These are phyloP conservation scores for Notothenia coriiceps DNA, from an alignment of 2,113 vertebrate genomes.

Conservation along the genomic window DNA sequence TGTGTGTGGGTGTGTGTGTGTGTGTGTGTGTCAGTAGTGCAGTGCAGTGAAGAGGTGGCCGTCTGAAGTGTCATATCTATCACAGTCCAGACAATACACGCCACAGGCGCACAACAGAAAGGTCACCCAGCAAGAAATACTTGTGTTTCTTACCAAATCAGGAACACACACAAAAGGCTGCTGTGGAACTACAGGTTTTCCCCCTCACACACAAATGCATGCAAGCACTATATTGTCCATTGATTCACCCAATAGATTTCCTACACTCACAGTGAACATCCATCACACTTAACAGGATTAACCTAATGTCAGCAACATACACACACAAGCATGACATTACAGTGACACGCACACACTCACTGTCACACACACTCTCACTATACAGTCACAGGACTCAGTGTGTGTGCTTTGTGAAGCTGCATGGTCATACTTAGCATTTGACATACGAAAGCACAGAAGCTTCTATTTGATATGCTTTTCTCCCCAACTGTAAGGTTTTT, in stretches of 20 bases:
- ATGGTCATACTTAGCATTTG: constrained; percentile 22
- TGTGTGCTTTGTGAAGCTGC: constrained; percentile 1
- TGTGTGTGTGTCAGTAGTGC: background rate
- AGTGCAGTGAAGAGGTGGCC: constrained; percentile 17
- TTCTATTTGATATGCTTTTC: background rate
- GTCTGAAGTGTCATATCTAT: constrained; percentile 50
- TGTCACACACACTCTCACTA: background rate
- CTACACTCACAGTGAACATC: background rate
- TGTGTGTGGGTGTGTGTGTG: constrained; percentile 25
- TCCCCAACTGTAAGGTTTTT: background rate
- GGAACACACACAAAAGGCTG: background rate
- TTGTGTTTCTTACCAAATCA: constrained; percentile 3
- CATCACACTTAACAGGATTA: background rate
- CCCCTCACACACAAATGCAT: background rate
- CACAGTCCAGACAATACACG: constrained; percentile 6
- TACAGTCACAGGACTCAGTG: background rate
- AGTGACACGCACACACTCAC: background rate
- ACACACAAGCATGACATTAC: background rate
- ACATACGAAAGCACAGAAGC: background rate
- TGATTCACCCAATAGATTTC: background rate
- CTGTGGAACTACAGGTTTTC: background rate
- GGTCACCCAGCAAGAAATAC: constrained; percentile 37
- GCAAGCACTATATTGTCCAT: background rate
- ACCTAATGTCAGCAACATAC: background rate
- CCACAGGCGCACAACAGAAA: constrained; percentile 40